Conservation (phyloP, 2,113 vertebrate genomes). For the Ammodramus savannarum region DNA sequence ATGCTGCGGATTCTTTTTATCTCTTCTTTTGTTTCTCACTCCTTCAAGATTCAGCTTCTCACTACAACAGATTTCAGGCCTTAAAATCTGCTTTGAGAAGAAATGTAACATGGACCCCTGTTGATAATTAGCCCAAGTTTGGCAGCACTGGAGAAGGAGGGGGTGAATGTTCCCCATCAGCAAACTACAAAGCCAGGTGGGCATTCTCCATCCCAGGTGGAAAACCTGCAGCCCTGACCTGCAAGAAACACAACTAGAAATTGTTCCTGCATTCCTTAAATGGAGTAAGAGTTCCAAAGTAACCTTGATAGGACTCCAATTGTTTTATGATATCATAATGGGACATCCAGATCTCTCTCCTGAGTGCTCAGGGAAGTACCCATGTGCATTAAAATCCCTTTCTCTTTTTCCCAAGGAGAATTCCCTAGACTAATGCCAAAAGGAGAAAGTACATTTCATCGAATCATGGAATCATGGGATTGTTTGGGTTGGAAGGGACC, state of each 20-base stretch:
- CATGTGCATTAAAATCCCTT: neutral
- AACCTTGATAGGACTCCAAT: neutral
- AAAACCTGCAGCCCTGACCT: neutral
- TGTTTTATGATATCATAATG: neutral
- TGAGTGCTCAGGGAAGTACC: neutral
- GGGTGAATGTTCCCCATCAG: neutral
- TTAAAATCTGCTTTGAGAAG: conserved; percentile 2
- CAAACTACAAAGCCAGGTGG: neutral
- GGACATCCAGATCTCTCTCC: neutral
- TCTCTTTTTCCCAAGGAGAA: neutral
- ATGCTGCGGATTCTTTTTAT: neutral
- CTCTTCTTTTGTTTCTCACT: neutral
- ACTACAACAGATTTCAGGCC: neutral
- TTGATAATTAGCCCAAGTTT: neutral
- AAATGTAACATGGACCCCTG: neutral
- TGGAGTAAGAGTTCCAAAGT: neutral
- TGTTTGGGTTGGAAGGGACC: neutral
- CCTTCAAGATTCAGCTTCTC: neutral
- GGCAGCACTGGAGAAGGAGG: neutral
- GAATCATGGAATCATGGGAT: neutral
- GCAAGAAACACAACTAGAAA: neutral
- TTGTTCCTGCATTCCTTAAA: neutral
- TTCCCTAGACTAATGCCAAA: accelerated
- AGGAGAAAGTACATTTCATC: neutral
- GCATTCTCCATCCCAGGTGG: neutral